Evolutionary conservation across 2,113 vertebrate species (phyloP).

Genomic region (Cebidichthys violaceus): DNA sequence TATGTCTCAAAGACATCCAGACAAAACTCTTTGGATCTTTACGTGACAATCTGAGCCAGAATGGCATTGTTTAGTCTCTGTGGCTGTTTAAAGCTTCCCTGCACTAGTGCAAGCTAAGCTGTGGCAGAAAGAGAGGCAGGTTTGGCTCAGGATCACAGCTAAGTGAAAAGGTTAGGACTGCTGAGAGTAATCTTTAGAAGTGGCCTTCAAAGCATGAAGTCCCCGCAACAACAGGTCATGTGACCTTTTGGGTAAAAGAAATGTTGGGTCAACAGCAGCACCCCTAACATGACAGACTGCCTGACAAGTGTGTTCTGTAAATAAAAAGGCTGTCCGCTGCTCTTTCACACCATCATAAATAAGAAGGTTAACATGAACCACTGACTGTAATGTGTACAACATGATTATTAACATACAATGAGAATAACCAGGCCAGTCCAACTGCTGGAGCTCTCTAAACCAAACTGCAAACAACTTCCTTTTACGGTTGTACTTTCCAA

Average conservation of each 20-base stretch:
- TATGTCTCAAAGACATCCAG: conserved; percentile 18
- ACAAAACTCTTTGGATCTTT: conserved; percentile 21
- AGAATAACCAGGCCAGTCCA: conserved; percentile 67
- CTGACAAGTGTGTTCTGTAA: conserved; percentile 43
- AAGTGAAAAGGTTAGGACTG: conserved; percentile 84
- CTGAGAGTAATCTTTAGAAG: conserved; percentile 82
- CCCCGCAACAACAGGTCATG: conserved; percentile 75
- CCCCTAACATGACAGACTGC: conserved; percentile 48
- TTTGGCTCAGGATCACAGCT: conserved; percentile 78
- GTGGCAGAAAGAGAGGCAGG: conserved; percentile 64
- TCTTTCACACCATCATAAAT: conserved; percentile 27
- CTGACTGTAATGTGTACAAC: conserved; percentile 15
- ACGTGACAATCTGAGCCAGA: conserved; percentile 29
- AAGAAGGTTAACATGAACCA: background rate
- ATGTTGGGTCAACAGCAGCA: conserved; percentile 53
- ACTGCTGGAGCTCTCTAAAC: conserved; percentile 58
- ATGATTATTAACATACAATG: conserved; percentile 52
- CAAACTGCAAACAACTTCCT: conserved; percentile 70
- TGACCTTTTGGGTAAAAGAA: conserved; percentile 81
- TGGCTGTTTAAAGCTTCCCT: conserved; percentile 53
- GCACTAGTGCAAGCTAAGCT: conserved; percentile 47
- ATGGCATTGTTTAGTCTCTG: conserved; percentile 54
- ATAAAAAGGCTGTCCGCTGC: conserved; percentile 33
- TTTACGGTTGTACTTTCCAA: conserved; percentile 63
- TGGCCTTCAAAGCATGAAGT: conserved; percentile 80